A percentile compares a stretch with the other conserved stretches of the same genome.
phyloP scores from a whole-genome alignment of 2,888 invertebrate species.

The Rhabditoides inermis region DNA sequence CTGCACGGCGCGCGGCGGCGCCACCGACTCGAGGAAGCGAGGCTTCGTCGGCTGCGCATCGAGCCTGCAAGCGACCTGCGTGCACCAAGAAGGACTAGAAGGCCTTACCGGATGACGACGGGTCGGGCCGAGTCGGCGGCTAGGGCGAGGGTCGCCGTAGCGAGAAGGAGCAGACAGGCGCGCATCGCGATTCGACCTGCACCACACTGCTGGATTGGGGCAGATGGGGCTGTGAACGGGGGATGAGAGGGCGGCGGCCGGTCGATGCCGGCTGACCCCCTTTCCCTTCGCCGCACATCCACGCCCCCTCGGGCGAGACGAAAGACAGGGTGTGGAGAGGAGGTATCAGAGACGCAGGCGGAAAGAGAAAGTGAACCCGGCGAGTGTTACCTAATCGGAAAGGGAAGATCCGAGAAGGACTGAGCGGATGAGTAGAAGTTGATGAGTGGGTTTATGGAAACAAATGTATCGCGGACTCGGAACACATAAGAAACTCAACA shows the following conservation, averaged over 20 bases:
- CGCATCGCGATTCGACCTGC: not conserved
- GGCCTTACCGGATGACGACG: slow-evolving; percentile 27
- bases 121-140: slow-evolving; percentile 23
- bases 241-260: not conserved
- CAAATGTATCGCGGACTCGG: no score
- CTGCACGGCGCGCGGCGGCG: slow-evolving; percentile 36
- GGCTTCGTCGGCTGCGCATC: not conserved
- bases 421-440: no score
- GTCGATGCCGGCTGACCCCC: no score
- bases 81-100: no score
- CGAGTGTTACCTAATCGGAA: no score
- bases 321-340: not conserved
- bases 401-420: no score
- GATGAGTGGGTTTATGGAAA: no score
- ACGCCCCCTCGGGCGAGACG: no score
- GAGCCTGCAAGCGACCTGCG: no score
- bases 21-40: slow-evolving; percentile 16
- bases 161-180: slow-evolving; percentile 1
- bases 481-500: no score
- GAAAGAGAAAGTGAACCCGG: no score
- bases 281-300: no score
- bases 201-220: not conserved
- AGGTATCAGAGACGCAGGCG: not conserved
- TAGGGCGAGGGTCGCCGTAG: slow-evolving; percentile 13
- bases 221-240: not conserved